Evolutionary conservation across 2,888 invertebrate genomes (phyloP), one percentile per base, ranked within the genome.

Genomic region (Andrena camellia): DNA sequence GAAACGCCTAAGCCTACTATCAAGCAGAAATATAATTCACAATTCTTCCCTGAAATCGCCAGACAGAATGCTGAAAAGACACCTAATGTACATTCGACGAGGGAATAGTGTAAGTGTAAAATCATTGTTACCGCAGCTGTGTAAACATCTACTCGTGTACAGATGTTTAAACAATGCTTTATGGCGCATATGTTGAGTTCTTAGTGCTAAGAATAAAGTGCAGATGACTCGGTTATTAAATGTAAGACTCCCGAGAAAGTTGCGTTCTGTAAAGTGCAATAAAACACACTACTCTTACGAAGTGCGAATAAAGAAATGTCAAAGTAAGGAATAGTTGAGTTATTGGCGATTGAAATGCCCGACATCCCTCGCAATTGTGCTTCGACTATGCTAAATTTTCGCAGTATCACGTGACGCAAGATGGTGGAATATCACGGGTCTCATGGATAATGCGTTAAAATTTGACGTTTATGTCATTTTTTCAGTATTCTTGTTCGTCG

Each of bases 11-110:
- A 93, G 63, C 93, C 93, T 66, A 90, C 89, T 84, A 94, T 96
- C 33, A 95, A 96, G 86, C 97, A 97, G 91, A 97, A 97, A 94
- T 99, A 99, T 93, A 99, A 99, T 94, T 98, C 98, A 2, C 99
- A 99, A 94, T 99, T 98, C 94, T 99, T 99, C 95, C 99, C 99
- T 23, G 96, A 97, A 94, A 93, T 98, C 70, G 98, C 98, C 17
- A 96, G 97, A 90, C 98, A 98, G 94, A 98, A 98, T 95, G 89
- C 87, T 52, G 91, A 91, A 78, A 89, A 80, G 75, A 89, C 88
- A 48, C 90, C 88, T 13, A 85, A 64, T 52, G 13, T 60, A 42
- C 62, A 73, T 67, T 73, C 50, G 60, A 8, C 31, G 3, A 69
- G 17, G 29, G 57, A 79, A 70, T 68, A 73, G n/a, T 57, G 26